phyloP scores from a whole-genome alignment of 1,140 invertebrate genomes.

The Pseudomyrmex flavicornis region DNA sequence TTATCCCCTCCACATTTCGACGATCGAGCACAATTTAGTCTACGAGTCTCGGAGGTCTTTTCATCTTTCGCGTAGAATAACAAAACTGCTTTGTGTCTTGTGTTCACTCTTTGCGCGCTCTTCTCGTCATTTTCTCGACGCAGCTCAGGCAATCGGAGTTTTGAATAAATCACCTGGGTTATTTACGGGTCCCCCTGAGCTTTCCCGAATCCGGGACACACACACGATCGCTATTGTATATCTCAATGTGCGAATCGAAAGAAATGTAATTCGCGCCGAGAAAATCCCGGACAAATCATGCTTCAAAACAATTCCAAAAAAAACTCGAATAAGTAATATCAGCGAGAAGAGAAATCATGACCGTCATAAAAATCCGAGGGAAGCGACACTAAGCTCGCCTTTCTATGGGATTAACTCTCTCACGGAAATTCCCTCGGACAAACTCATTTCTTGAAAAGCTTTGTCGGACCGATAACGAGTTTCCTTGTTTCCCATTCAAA shows the following conservation, averaged over 20 bases:
- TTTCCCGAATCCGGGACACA: too few relatives aligned
- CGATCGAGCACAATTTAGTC: too few relatives aligned
- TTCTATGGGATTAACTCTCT: conserved; percentile 53
- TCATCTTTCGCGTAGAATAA: too few relatives aligned
- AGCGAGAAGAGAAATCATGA: conserved; percentile 16
- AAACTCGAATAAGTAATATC: conserved; percentile 51
- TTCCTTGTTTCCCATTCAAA: conserved; percentile 55
- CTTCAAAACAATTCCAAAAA: conserved; percentile 5
- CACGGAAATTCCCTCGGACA: conserved; percentile 30
- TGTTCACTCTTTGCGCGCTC: too few relatives aligned
- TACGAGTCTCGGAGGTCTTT: too few relatives aligned
- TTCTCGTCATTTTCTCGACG: too few relatives aligned
- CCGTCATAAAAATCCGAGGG: conserved; percentile 47
- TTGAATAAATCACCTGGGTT: too few relatives aligned
- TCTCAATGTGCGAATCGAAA: not conserved
- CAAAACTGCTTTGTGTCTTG: too few relatives aligned
- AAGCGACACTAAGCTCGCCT: conserved; percentile 44
- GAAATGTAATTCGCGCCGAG: not conserved
- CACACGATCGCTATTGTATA: too few relatives aligned
- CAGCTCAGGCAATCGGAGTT: too few relatives aligned
- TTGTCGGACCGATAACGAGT: conserved; percentile 45
- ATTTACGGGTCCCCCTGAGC: too few relatives aligned
- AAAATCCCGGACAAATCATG: conserved; percentile 27
- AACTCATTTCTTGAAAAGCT: conserved; percentile 28
- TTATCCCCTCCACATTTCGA: too few relatives aligned